Evolutionary conservation across 2,888 invertebrate species (phyloP).

Genomic region (Oegoconia quadripuncta): DNA sequence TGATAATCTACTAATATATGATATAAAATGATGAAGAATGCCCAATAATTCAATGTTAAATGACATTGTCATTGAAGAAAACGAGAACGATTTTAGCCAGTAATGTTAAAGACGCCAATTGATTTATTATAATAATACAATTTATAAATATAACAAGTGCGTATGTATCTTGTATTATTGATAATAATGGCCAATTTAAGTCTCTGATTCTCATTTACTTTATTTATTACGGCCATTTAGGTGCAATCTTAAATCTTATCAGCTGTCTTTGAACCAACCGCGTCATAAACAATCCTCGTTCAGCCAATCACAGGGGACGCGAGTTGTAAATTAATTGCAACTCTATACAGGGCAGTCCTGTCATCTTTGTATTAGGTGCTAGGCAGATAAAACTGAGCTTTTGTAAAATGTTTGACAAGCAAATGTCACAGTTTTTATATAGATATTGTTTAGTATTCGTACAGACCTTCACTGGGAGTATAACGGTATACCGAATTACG

Average conservation of each 20-base stretch:
- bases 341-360: conserved; percentile 19
- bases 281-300: conserved; percentile 16
- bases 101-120: too few species aligned
- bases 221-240: conserved; percentile 12
- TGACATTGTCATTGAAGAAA: too few species aligned
- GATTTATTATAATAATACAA: background rate
- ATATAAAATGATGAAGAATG: too few species aligned
- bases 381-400: conserved; percentile 25
- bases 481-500: too few species aligned
- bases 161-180: too few species aligned
- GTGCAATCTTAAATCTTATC: conserved; percentile 24
- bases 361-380: conserved; percentile 28
- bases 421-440: too few species aligned
- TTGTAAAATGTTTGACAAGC: conserved; percentile 1
- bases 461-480: too few species aligned
- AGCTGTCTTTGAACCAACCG: conserved; percentile 31
- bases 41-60: too few species aligned
- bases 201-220: conserved; percentile 2
- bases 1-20: too few species aligned
- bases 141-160: background rate
- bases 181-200: conserved; percentile 2
- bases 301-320: conserved; percentile 7
- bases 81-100: too few species aligned
- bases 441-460: too few species aligned
- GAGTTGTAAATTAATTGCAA: conserved; percentile 17